Conservation (phyloP, 1,140 invertebrate genomes). For the Lethocerus indicus region DNA sequence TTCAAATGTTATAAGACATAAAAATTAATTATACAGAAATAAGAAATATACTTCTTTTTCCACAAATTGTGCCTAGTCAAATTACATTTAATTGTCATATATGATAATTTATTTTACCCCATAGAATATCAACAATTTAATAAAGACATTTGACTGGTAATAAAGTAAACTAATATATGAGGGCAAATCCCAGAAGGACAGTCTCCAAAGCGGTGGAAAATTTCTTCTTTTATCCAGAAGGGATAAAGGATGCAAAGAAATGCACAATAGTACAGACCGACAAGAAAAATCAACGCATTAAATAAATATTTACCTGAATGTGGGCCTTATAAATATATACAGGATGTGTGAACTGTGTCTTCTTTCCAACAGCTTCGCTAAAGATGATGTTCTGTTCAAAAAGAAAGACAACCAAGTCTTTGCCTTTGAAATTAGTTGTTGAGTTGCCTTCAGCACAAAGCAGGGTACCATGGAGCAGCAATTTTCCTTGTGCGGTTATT, state of each 20-base stretch:
- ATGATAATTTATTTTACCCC: too few species aligned
- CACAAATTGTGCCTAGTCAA: too few species aligned
- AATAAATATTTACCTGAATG: slow-evolving; percentile 57
- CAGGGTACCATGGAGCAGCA: slow-evolving; percentile 79
- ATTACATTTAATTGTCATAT: too few species aligned
- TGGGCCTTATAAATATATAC: slow-evolving; percentile 94
- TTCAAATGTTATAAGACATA: too few species aligned
- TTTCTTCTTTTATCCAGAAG: background rate
- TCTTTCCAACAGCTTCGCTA: slow-evolving; percentile 84
- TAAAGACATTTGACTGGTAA: too few species aligned
- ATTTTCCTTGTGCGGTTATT: slow-evolving; percentile 91
- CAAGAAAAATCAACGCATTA: background rate
- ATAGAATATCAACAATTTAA: too few species aligned
- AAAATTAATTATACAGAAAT: too few species aligned
- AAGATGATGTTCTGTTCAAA: slow-evolving; percentile 98
- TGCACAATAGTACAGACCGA: background rate
- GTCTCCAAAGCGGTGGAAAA: too few species aligned
- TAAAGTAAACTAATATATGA: too few species aligned
- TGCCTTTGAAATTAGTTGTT: slow-evolving; percentile 43
- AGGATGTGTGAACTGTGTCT: slow-evolving; percentile 86
- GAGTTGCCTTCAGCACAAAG: slow-evolving; percentile 51
- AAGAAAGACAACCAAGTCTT: slow-evolving; percentile 90
- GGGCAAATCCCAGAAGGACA: too few species aligned
- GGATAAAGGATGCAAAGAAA: background rate
- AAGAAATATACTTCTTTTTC: too few species aligned